Evolutionary conservation across 2,888 invertebrate species (phyloP).

Genomic region (Ichneumon xanthorius): DNA sequence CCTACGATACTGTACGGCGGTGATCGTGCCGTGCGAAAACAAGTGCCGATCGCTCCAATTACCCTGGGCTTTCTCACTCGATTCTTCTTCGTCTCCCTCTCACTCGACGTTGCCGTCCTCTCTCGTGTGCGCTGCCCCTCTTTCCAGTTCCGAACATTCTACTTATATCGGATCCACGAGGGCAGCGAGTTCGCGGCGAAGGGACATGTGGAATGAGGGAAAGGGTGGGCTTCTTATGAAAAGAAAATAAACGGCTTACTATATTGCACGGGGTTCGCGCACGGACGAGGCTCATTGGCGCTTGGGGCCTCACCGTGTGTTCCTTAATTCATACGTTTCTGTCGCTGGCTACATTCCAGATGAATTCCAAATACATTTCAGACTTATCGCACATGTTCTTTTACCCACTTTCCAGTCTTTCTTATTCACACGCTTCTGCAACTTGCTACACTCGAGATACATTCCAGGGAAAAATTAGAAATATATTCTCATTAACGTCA

Average conservation of each 20-base stretch:
- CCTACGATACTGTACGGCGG: constrained; percentile 62
- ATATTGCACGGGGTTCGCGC: neutral
- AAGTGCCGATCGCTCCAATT: constrained; percentile 83
- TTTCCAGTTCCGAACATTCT: neutral
- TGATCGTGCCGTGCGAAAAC: constrained; percentile 82
- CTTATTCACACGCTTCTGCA: too few species aligned
- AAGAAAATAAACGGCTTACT: neutral
- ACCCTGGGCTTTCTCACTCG: constrained; percentile 68
- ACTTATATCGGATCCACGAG: neutral
- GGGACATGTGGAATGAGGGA: neutral
- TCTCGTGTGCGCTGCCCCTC: neutral
- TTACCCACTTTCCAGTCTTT: too few species aligned
- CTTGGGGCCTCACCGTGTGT: too few species aligned
- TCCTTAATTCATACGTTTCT: too few species aligned
- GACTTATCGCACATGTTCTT: too few species aligned
- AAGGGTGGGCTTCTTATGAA: neutral
- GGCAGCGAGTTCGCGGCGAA: neutral
- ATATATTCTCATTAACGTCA: too few species aligned
- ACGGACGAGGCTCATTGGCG: neutral
- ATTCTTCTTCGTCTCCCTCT: constrained; percentile 21
- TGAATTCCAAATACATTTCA: too few species aligned
- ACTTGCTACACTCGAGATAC: too few species aligned
- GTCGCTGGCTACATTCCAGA: too few species aligned
- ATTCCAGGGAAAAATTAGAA: too few species aligned
- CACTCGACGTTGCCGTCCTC: constrained; percentile 3